These are phyloP conservation scores for Melanostoma mellinum DNA, from an alignment of 2,888 invertebrate genomes.

Conservation along the genomic window DNA sequence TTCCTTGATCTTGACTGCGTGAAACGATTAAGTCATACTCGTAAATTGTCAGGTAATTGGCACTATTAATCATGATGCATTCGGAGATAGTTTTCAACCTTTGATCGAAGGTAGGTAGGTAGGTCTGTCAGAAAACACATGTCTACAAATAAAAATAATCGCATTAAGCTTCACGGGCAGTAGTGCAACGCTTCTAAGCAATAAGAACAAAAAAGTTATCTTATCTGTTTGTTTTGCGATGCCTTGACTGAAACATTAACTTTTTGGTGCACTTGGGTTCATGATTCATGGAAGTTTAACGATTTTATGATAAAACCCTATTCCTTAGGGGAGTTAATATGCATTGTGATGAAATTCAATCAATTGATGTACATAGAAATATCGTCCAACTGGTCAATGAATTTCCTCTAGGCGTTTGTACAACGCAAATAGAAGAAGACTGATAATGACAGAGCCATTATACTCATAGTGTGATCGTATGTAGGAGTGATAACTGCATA, in stretches of 20 bases:
- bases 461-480: background rate
- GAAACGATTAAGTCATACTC: conserved; percentile 1
- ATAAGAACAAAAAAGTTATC: conserved; percentile 10
- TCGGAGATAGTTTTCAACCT: background rate
- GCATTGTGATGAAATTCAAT: conserved; percentile 10
- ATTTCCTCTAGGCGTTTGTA: conserved; percentile 10
- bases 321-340: background rate
- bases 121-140: conserved; percentile 16
- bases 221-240: conserved; percentile 20
- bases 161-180: background rate
- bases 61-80: background rate
- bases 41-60: conserved; percentile 10
- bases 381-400: conserved; percentile 14
- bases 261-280: background rate
- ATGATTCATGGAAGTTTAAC: background rate
- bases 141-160: conserved; percentile 1
- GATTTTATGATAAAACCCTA: background rate
- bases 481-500: conserved; percentile 15
- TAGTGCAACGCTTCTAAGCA: background rate
- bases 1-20: conserved; percentile 13
- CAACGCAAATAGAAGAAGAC: conserved; percentile 8
- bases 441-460: conserved; percentile 4
- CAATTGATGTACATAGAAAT: background rate
- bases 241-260: conserved; percentile 1
- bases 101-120: background rate